Percentiles rank a stretch among this genome's conserved stretches.
These are phyloP conservation scores for Heteromormyrus szaboi DNA, from an alignment of 2,797 vertebrate species.

Conservation along the genomic window DNA sequence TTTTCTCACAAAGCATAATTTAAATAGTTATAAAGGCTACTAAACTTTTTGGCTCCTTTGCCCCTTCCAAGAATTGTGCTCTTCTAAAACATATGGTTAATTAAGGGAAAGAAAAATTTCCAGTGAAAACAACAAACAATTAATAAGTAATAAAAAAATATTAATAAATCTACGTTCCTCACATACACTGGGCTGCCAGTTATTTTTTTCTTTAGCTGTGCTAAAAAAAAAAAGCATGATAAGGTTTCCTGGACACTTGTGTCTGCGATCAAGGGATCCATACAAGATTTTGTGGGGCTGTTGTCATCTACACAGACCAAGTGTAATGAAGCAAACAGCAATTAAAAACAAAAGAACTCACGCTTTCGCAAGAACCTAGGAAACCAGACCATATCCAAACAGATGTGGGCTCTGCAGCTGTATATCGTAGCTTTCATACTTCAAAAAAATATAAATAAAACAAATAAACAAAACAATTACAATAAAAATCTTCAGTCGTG, in stretches of 20 bases:
- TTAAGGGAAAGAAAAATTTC: background rate
- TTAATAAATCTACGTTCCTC: background rate
- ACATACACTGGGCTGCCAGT: background rate
- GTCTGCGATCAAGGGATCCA: background rate
- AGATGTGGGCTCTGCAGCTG: background rate
- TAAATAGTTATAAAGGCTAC: background rate
- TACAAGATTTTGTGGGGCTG: background rate
- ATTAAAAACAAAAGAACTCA: background rate
- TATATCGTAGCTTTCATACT: background rate
- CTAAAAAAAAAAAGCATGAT: background rate
- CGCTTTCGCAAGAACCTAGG: background rate
- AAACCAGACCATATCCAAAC: constrained; percentile 1
- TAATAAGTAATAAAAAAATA: background rate
- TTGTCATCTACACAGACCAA: background rate
- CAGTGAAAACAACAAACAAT: background rate
- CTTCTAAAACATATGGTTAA: background rate
- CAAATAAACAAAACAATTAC: background rate
- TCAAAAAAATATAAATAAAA: background rate
- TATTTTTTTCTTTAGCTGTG: background rate
- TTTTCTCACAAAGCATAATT: background rate
- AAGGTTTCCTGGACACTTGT: background rate
- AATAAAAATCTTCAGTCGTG: background rate
- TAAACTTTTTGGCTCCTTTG: background rate
- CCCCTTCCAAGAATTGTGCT: background rate
- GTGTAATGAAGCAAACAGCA: background rate